phyloP scores from a whole-genome alignment of 53 echinoderm and acorn worm species.

The Temnopleurus reevesii region DNA sequence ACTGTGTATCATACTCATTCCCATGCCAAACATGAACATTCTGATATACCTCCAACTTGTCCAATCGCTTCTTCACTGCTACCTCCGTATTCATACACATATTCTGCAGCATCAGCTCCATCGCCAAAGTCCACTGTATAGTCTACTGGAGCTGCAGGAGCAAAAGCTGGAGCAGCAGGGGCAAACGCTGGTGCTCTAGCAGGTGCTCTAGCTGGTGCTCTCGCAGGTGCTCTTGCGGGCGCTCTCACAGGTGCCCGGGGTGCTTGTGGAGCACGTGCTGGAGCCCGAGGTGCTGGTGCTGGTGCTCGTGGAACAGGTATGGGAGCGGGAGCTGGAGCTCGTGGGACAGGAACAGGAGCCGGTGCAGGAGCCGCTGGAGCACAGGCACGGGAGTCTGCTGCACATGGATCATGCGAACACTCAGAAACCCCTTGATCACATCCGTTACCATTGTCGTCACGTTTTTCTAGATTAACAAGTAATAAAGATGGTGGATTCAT shows the following conservation, averaged over 20 bases:
- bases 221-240: neutral
- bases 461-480: neutral
- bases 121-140: neutral
- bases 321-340: constrained; percentile 25
- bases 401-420: neutral
- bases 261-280: neutral
- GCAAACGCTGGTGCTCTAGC: neutral
- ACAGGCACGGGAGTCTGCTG: neutral
- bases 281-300: neutral
- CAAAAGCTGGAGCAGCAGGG: constrained; percentile 20
- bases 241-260: neutral
- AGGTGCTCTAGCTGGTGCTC: neutral
- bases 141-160: neutral
- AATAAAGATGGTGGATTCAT: neutral
- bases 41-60: too few species aligned
- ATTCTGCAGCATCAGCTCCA: neutral
- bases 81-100: constrained; percentile 5
- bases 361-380: constrained; percentile 26
- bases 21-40: too few species aligned
- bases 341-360: neutral
- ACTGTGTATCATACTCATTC: too few species aligned
- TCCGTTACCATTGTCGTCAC: constrained; percentile 42
- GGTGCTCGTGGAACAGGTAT: neutral
- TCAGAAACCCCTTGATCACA: neutral
- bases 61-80: constrained; percentile 4